phyloP scores from a whole-genome alignment of 2,888 invertebrate genomes.

The Nineta flava region DNA sequence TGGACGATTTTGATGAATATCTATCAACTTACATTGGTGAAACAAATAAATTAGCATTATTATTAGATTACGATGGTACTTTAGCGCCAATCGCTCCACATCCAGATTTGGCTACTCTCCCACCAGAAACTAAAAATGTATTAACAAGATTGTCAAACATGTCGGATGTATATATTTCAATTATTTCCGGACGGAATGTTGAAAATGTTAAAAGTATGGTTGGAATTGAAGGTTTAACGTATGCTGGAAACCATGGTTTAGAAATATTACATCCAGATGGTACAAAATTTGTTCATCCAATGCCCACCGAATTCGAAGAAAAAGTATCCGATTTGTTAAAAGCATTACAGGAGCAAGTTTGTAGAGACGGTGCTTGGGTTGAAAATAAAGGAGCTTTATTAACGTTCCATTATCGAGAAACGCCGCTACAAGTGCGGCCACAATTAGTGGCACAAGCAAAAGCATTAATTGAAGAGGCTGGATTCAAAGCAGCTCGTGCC shows the following conservation, averaged over 20 bases:
- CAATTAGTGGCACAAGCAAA: conserved; percentile 56
- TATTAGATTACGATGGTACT: conserved; percentile 80
- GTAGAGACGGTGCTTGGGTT: conserved; percentile 80
- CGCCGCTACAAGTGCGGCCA: conserved; percentile 50
- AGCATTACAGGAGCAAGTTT: conserved; percentile 68
- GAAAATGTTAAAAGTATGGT: conserved; percentile 83
- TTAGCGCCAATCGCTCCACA: conserved; percentile 79
- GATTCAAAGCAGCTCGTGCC: conserved; percentile 63
- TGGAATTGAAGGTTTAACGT: conserved; percentile 78
- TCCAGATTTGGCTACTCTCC: conserved; percentile 75
- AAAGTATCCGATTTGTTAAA: conserved; percentile 64
- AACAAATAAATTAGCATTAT: conserved; percentile 66
- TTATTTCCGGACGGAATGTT: conserved; percentile 74
- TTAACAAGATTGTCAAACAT: conserved; percentile 68
- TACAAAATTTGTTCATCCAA: conserved; percentile 79
- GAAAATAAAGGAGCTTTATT: conserved; percentile 78
- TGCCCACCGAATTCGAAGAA: conserved; percentile 70
- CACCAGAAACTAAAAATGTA: conserved; percentile 70
- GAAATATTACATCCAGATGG: conserved; percentile 83
- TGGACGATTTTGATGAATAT: conserved; percentile 83
- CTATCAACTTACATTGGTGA: conserved; percentile 78
- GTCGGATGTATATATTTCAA: conserved; percentile 74
- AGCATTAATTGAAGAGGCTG: conserved; percentile 53
- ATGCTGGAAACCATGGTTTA: conserved; percentile 78
- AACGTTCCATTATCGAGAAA: conserved; percentile 78